Evolutionary conservation across 2,113 vertebrate species (phyloP).

Genomic region (Daubentonia madagascariensis): DNA sequence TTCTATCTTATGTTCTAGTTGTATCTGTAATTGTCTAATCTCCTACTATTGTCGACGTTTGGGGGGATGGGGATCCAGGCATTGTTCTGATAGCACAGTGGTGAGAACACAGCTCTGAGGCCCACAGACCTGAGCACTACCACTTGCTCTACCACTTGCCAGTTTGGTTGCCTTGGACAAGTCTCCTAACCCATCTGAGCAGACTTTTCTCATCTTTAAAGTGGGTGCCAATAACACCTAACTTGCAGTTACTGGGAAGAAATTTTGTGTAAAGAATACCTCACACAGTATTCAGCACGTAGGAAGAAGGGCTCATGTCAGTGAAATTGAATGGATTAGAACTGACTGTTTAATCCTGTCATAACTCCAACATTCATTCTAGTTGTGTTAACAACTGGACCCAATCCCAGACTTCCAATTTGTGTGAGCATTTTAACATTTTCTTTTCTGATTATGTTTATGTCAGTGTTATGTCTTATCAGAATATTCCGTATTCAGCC

Average conservation of each 20-base stretch:
- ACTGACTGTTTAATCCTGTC: conserved; percentile 23
- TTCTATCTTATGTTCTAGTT: neutral
- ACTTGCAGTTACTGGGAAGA: neutral
- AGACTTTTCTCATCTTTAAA: neutral
- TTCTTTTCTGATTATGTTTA: neutral
- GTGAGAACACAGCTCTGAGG: neutral
- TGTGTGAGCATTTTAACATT: conserved; percentile 12
- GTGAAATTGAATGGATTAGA: neutral
- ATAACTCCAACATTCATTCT: conserved; percentile 32
- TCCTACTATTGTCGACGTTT: neutral
- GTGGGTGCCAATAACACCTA: neutral
- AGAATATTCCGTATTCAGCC: neutral
- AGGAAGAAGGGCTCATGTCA: conserved; percentile 20
- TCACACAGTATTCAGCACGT: neutral
- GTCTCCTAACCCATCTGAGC: neutral
- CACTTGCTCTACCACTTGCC: neutral
- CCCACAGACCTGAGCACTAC: neutral
- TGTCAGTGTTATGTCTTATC: neutral
- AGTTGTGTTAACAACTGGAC: neutral
- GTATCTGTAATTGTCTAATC: neutral
- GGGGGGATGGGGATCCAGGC: neutral
- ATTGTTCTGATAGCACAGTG: neutral
- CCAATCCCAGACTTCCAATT: conserved; percentile 30
- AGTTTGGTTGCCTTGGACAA: neutral
- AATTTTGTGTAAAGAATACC: neutral